Evolutionary conservation across 2,113 vertebrate genomes (phyloP).

Genomic region (Baryphthengus martii): DNA sequence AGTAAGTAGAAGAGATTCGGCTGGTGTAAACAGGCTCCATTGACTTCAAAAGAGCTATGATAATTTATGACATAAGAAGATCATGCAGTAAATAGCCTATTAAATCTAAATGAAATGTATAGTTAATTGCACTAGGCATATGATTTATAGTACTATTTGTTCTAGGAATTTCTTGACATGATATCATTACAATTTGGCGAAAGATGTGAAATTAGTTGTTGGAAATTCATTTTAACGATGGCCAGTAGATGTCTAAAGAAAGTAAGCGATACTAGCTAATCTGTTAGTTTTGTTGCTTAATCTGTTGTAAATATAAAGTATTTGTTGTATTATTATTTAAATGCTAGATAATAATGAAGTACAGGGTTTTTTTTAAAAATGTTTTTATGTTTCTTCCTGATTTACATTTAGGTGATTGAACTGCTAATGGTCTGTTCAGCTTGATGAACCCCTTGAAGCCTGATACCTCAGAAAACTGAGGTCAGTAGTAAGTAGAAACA

Average conservation of each 20-base stretch:
- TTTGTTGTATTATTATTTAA: neutral
- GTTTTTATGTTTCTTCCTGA: neutral
- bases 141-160: neutral
- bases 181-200: neutral
- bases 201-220: neutral
- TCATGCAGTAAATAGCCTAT: conserved; percentile 31
- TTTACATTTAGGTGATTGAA: neutral
- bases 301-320: neutral
- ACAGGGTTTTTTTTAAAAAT: neutral
- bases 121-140: neutral
- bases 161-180: neutral
- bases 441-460: neutral
- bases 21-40: neutral
- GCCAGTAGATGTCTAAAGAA: neutral
- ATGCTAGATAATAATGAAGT: neutral
- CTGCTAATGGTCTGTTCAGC: neutral
- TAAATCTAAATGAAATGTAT: conserved; percentile 31
- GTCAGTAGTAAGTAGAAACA: neutral
- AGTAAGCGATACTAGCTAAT: neutral
- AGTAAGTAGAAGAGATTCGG: neutral
- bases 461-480: neutral
- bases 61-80: conserved; percentile 4
- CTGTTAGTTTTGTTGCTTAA: neutral
- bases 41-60: neutral
- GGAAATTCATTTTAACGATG: neutral